These are phyloP conservation scores for Heliconius himera DNA, from an alignment of 1,140 invertebrate genomes.

Conservation along the genomic window DNA sequence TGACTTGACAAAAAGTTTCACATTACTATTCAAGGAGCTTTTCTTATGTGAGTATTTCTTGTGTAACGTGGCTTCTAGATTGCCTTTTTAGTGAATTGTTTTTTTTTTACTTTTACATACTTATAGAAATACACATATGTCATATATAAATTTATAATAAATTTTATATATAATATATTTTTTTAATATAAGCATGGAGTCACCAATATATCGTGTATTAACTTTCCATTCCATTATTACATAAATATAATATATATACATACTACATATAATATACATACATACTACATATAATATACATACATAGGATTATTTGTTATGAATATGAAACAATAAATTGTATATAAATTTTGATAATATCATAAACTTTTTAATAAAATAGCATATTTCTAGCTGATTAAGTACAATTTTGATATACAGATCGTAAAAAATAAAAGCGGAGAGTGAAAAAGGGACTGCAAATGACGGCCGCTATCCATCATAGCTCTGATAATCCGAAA, in stretches of 20 bases:
- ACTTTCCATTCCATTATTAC: too few relatives aligned
- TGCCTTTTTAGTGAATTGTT: background rate
- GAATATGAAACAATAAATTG: too few relatives aligned
- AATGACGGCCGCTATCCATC: conserved; percentile 33
- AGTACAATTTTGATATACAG: conserved; percentile 17
- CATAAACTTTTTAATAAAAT: conserved; percentile 1
- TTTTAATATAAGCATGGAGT: too few relatives aligned
- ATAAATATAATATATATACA: too few relatives aligned
- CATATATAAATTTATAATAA: too few relatives aligned
- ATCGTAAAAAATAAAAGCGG: conserved; percentile 24
- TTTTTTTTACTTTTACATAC: background rate
- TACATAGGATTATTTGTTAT: too few relatives aligned
- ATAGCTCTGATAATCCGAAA: conserved; percentile 35
- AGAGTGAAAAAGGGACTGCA: conserved; percentile 27
- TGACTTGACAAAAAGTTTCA: conserved; percentile 35
- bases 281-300: too few relatives aligned
- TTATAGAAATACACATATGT: too few relatives aligned
- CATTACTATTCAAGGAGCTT: conserved; percentile 35
- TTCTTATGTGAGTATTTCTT: background rate
- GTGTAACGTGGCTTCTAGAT: background rate
- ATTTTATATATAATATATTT: too few relatives aligned
- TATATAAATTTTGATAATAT: too few relatives aligned
- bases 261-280: too few relatives aligned
- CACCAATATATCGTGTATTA: too few relatives aligned
- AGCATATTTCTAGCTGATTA: conserved; percentile 2